phyloP scores from a whole-genome alignment of 2,797 vertebrate genomes.

The Notolabrus celidotus region DNA sequence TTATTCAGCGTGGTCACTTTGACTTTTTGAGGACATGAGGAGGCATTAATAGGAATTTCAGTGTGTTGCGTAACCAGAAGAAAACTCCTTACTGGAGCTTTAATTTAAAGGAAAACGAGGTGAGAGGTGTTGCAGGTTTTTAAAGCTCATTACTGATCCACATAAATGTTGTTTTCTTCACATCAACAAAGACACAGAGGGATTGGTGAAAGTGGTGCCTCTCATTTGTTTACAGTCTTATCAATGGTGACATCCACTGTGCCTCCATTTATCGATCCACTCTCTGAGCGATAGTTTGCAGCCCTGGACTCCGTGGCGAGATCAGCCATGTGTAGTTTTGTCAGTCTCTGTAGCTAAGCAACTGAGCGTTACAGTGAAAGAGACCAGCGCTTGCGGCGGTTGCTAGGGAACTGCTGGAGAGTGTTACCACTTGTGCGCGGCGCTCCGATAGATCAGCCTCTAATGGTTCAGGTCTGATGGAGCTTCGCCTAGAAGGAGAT shows the following conservation, averaged over 20 bases:
- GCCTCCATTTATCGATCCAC: constrained; percentile 64
- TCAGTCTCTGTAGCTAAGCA: constrained; percentile 88
- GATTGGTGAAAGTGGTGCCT: too few relatives aligned
- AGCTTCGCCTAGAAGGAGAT: constrained; percentile 83
- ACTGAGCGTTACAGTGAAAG: constrained; percentile 85
- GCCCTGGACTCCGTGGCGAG: constrained; percentile 77
- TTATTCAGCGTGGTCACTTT: too few relatives aligned
- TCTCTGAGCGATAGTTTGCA: constrained; percentile 74
- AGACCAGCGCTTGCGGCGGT: constrained; percentile 83
- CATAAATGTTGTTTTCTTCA: too few relatives aligned
- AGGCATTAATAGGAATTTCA: too few relatives aligned
- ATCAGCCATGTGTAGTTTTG: constrained; percentile 81
- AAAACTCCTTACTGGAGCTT: too few relatives aligned
- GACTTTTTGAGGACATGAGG: too few relatives aligned
- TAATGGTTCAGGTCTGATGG: constrained; percentile 87
- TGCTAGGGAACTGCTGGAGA: constrained; percentile 89
- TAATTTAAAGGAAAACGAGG: too few relatives aligned
- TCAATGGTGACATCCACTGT: constrained; percentile 18
- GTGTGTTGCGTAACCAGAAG: too few relatives aligned
- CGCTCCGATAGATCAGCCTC: constrained; percentile 83
- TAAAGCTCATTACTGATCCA: too few relatives aligned
- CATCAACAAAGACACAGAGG: too few relatives aligned
- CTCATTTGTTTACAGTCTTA: constrained; percentile 19
- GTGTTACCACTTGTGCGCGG: constrained; percentile 85
- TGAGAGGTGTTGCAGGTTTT: too few relatives aligned